Evolutionary conservation across 2,113 vertebrate species (phyloP).

Genomic region (Puntigrus tetrazona): DNA sequence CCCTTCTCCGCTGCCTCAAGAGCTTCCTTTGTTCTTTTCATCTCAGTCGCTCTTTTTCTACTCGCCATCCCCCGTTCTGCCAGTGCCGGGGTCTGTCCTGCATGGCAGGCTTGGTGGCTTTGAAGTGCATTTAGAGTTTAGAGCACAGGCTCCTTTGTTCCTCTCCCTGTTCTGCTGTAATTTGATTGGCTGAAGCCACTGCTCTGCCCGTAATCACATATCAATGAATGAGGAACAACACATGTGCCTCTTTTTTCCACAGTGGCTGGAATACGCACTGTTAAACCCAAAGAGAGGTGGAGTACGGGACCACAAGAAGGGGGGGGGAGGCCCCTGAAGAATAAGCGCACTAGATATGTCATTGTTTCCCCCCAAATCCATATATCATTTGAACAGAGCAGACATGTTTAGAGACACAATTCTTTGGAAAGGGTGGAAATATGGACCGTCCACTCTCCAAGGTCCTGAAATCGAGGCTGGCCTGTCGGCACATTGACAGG

Average conservation of each 20-base stretch:
- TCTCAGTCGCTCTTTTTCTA: background rate
- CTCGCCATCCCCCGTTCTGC: background rate
- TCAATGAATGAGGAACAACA: slow-evolving; percentile 4
- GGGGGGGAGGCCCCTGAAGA: slow-evolving; percentile 34
- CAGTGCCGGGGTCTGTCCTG: background rate
- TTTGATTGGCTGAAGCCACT: slow-evolving; percentile 1
- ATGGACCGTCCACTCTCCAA: slow-evolving; percentile 40
- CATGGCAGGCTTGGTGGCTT: slow-evolving; percentile 5
- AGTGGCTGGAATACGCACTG: background rate
- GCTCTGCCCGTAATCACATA: background rate
- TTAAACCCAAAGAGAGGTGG: slow-evolving; percentile 12
- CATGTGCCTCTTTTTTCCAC: background rate
- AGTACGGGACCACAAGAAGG: background rate
- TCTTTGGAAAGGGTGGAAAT: background rate
- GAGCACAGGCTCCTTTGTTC: slow-evolving; percentile 27
- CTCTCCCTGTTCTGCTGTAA: slow-evolving; percentile 29
- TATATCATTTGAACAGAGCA: slow-evolving; percentile 52
- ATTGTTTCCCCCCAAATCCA: slow-evolving; percentile 32
- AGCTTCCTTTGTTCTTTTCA: slow-evolving; percentile 19
- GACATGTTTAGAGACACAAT: slow-evolving; percentile 16
- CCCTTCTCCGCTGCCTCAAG: background rate
- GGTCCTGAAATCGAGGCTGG: slow-evolving; percentile 43
- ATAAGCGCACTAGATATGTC: slow-evolving; percentile 51
- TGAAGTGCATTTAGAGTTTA: slow-evolving; percentile 22
- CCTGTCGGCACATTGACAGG: background rate